Base-by-base conservation (phyloP, 2,113 vertebrate genomes). In the Perccottus glenii region DNA sequence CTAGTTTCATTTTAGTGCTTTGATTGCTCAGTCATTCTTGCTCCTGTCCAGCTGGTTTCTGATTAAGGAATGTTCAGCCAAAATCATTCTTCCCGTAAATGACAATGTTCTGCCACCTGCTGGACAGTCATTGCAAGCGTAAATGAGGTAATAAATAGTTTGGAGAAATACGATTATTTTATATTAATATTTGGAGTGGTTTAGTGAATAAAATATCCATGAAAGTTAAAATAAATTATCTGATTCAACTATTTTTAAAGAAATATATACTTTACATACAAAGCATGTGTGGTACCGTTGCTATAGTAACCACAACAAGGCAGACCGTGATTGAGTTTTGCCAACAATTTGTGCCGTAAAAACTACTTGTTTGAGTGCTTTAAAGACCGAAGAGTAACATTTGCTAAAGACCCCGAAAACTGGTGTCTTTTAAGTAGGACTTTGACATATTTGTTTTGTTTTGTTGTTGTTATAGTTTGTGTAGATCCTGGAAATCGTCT, bases 271-370 rank as follows among this genome's bases (percentile, higher is more conserved):
- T 27, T 27, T 27, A 27, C 45, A n/a, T 16, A 45, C 10, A 11
- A 19, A 46, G 5, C 2, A 4, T 40, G 8, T 3, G 27, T 46
- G 9, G 9, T 52, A 61, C 52, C 43, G 86, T 87, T 80, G 42
- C 63, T 50, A 72, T 73, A 70, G 70, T 44, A 77, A 90, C 80
- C 43, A 67, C 55, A 76, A 76, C 79, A 78, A 36, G 6, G 19
- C 50, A 57, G 9, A 40, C 53, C 19, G 80, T 82, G 83, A 82
- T 84, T 82, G 19, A 2, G 10, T 61, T 76, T 60, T 12, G 33
- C 36, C 40, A 16, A 66, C 42, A 42, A 14, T 11, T 47, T 44
- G 11, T 56, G 0, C 43, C n/a, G n/a, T 36, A 2, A 67, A 38
- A 49, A 9, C 2, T 11, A n/a, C n/a, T n/a, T n/a, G n/a, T n/a